phyloP scores from a whole-genome alignment of 2,797 vertebrate species.

The Alfaro cultratus region DNA sequence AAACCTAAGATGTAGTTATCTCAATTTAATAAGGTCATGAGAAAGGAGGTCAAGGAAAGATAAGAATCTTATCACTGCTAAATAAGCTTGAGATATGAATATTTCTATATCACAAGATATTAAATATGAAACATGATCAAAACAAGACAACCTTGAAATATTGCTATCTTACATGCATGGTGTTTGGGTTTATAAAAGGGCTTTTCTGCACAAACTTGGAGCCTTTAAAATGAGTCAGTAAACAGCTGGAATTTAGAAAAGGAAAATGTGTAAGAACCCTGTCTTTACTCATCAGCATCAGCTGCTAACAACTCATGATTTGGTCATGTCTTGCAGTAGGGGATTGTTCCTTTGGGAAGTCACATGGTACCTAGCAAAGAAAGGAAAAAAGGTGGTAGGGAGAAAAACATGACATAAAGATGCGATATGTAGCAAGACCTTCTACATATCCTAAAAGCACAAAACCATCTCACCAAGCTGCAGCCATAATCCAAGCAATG shows the following conservation, averaged over 20 bases:
- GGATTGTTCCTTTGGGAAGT: neutral
- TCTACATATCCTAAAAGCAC: conserved; percentile 20
- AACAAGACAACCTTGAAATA: neutral
- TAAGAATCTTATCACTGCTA: neutral
- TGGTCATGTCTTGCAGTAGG: neutral
- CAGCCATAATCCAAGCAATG: conserved; percentile 45
- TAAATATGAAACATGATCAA: neutral
- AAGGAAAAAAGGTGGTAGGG: neutral
- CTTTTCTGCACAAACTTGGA: neutral
- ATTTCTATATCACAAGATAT: neutral
- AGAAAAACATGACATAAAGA: neutral
- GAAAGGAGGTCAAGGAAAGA: neutral
- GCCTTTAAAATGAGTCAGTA: neutral
- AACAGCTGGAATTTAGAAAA: neutral
- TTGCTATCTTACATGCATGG: neutral
- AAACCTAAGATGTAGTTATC: neutral
- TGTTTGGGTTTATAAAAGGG: neutral
- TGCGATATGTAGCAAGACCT: neutral
- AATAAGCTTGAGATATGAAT: neutral
- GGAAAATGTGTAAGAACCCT: neutral
- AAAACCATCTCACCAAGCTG: conserved; percentile 35
- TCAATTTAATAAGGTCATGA: neutral
- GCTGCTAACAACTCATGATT: conserved; percentile 30
- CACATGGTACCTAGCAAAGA: neutral
- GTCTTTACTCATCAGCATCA: conserved; percentile 6